Evolutionary conservation across 2,113 vertebrate genomes (phyloP), one percentile per base, ranked within the genome.

Genomic region (Phalacrocorax carbo): DNA sequence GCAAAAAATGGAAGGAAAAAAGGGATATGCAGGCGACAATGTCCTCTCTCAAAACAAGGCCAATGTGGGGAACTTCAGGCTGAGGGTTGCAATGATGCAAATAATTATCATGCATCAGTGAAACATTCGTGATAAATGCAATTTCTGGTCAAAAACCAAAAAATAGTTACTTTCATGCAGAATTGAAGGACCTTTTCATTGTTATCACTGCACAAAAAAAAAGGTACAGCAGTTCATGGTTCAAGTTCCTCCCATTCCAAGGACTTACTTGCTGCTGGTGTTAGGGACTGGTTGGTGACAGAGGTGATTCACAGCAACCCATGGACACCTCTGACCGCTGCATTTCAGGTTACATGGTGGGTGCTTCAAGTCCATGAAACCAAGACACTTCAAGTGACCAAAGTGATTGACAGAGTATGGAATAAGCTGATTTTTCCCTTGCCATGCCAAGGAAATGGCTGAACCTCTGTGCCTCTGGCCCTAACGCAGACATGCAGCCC

Each of bases 381-480:
- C 26, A 73, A 69, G 23, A 26, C 11, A 4, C 0, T 54, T 44
- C 22, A 44, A 57, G 26, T 8, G 11, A 48, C 17, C 7, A 32
- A 52, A 84, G 5, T 0, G 0, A 44, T 1, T 5, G 46, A 66
- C 62, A 66, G 7, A 52, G 49, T 18, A 25, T 1, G 3, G 25
- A 85, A 66, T 58, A 27, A 42, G 20, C 11, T 51, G 23, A 13
- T 38, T 75, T 71, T 75, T 16, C 4, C 3, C 11, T 71, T 51
- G 14, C 11, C 30, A 4, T 57, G 12, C 4, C 21, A 61, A 46
- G 17, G 17, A 70, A 48, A 2, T 9, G 8, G 16, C 15, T 55
- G 22, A 76, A 55, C 2, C 3, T 13, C 20, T 0, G 0, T 3
- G 3, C 38, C 26, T 18, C 36, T 82, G 52, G 52, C 16, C 52